These are phyloP conservation scores for Gnathonemus longibarbis DNA, from an alignment of 2,113 vertebrate genomes.

Conservation along the genomic window DNA sequence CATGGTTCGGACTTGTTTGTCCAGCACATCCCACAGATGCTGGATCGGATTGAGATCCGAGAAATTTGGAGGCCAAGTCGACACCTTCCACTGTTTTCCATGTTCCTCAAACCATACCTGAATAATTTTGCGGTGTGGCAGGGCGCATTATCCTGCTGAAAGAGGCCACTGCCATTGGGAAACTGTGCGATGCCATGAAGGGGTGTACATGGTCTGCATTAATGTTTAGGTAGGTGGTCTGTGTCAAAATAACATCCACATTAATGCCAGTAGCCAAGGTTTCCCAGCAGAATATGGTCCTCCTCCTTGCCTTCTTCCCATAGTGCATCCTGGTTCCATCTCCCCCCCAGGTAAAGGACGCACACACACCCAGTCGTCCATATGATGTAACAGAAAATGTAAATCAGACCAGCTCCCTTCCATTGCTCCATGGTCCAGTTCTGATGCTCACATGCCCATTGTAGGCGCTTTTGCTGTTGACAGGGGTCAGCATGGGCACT, in stretches of 20 bases:
- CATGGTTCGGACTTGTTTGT: no score
- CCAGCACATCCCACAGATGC: no score
- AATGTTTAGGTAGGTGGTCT: background rate
- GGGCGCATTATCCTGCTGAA: background rate
- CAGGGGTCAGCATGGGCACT: background rate
- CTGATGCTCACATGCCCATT: background rate
- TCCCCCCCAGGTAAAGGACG: background rate
- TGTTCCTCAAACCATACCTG: background rate
- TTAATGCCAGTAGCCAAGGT: background rate
- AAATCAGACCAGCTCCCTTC: background rate
- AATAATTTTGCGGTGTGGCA: background rate
- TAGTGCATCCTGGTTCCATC: background rate
- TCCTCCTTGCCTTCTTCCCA: background rate
- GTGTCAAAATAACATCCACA: background rate
- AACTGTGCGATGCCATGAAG: background rate
- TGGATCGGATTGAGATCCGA: background rate
- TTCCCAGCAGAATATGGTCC: background rate
- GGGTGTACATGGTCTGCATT: background rate
- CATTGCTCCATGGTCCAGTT: background rate
- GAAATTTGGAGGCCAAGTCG: background rate
- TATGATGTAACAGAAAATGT: background rate
- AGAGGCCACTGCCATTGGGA: background rate
- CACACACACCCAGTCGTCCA: background rate
- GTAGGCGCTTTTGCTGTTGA: background rate
- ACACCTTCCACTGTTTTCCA: background rate